Base-by-base conservation (phyloP, 2,888 invertebrate species). In the Lingula anatina region DNA sequence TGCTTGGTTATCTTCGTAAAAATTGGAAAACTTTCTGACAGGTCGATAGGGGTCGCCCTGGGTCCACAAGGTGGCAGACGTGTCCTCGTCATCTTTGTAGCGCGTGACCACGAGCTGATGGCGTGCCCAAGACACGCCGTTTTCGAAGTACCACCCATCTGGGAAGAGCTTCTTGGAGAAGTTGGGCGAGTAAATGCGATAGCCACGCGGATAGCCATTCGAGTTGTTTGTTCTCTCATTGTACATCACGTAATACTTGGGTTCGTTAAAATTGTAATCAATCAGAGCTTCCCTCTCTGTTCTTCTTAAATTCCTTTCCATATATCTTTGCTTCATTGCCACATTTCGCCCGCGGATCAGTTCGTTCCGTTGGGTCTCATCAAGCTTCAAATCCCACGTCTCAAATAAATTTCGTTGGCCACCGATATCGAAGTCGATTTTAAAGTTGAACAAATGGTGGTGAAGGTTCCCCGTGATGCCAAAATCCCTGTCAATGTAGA, bases 351-450 rank as follows among this genome's bases (percentile, higher is more conserved):
- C n/a, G n/a, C n/a, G n/a, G n/a, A n/a, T n/a, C 56, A 58, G 25
- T 60, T 56, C 5, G 50, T 48, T 2, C 54, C 49, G 3, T 55
- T 56, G 47, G 4, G 55, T 56, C 41, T 65, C 61, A 42, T 65
- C 61, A 1, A 47, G 50, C 2, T 49, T 48, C n/a, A 67, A 51
- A 27, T 65, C 59, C 24, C 62, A 39, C 7, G 62, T 57, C 12
- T 61, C 60, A 51, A 64, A 67, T 20, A 68, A 53, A 54, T 71
- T 71, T 41, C 51, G 44, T 20, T 54, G 31, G 2, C 63, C 62
- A 2, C 54, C 64, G 9, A 70, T 61, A 50, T 71, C 71, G 26
- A 71, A 44, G 55, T 71, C 71, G n/a, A 67, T 53, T 53, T 69
- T 69, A 53, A 54, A 66, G 57, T 68, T 65, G 52, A 68, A 69